Conservation (phyloP, 2,888 invertebrate genomes). For the Crocallis elinguaria region DNA sequence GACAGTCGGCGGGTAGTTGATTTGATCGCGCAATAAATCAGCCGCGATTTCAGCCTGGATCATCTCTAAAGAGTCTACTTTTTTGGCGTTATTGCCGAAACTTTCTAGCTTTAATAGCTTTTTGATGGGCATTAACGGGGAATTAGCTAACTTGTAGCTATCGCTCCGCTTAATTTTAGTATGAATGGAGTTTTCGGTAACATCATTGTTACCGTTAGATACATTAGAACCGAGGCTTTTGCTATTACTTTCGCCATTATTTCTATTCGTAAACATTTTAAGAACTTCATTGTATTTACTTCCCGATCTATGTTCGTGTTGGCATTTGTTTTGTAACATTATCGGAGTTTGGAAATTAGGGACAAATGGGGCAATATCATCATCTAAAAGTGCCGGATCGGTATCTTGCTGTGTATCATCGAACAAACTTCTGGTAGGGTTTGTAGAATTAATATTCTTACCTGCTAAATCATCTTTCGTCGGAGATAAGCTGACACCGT, state of each 20-base stretch:
- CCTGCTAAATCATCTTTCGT: constrained; percentile 88
- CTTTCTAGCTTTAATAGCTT: constrained; percentile 83
- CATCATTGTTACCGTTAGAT: constrained; percentile 39
- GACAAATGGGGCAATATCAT: constrained; percentile 72
- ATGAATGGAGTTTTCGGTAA: constrained; percentile 56
- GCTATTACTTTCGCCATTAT: constrained; percentile 51
- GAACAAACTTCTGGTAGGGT: constrained; percentile 52
- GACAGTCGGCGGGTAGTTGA: constrained; percentile 88
- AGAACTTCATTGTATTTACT: constrained; percentile 77
- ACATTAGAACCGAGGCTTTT: constrained; percentile 44
- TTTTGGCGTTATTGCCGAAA: constrained; percentile 72
- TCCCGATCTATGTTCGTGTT: constrained; percentile 58
- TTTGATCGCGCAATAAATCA: constrained; percentile 87
- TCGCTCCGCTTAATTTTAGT: constrained; percentile 91
- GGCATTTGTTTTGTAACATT: constrained; percentile 70
- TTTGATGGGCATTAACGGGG: constrained; percentile 87
- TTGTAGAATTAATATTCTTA: constrained; percentile 83
- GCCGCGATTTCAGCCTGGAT: constrained; percentile 86
- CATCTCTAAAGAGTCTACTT: constrained; percentile 81
- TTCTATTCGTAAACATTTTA: constrained; percentile 76
- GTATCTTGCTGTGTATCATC: constrained; percentile 49
- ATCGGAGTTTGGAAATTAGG: constrained; percentile 79
- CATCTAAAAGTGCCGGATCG: constrained; percentile 52
- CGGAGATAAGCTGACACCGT: constrained; percentile 84
- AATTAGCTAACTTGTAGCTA: constrained; percentile 93